Conservation (phyloP, 2,797 vertebrate species). For the Danio choprae region DNA sequence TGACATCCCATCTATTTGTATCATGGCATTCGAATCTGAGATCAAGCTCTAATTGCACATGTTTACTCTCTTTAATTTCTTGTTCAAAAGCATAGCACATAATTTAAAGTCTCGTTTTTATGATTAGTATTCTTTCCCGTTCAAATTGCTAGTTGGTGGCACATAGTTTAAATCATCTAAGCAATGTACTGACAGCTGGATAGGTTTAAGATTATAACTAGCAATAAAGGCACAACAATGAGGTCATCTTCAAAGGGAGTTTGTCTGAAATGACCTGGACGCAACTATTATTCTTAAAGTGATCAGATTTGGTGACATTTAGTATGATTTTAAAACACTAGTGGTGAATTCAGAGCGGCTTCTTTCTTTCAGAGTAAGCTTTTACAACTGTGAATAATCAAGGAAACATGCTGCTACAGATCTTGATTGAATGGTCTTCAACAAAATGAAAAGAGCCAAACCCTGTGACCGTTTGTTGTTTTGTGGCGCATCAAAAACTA, state of each 20-base stretch:
- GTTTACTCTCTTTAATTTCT: neutral
- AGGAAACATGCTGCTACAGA: constrained; percentile 44
- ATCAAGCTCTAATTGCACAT: constrained; percentile 2
- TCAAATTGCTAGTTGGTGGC: constrained; percentile 1
- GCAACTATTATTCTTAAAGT: neutral
- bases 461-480: constrained; percentile 3
- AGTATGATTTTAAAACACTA: constrained; percentile 17
- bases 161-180: constrained; percentile 14
- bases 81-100: neutral
- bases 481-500: neutral
- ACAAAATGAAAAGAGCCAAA: constrained; percentile 17
- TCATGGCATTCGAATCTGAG: neutral
- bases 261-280: neutral
- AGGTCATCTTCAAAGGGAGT: constrained; percentile 13
- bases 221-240: neutral
- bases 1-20: constrained; percentile 1
- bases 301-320: neutral
- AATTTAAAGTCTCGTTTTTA: constrained; percentile 2
- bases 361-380: constrained; percentile 27
- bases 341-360: neutral
- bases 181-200: constrained; percentile 15
- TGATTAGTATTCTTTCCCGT: neutral
- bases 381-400: constrained; percentile 36
- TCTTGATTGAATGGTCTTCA: constrained; percentile 1
- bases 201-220: constrained; percentile 17